A percentile compares a stretch with the other conserved stretches of the same genome.
phyloP scores from a whole-genome alignment of 1,140 invertebrate genomes.

The Drosophila mauritiana region DNA sequence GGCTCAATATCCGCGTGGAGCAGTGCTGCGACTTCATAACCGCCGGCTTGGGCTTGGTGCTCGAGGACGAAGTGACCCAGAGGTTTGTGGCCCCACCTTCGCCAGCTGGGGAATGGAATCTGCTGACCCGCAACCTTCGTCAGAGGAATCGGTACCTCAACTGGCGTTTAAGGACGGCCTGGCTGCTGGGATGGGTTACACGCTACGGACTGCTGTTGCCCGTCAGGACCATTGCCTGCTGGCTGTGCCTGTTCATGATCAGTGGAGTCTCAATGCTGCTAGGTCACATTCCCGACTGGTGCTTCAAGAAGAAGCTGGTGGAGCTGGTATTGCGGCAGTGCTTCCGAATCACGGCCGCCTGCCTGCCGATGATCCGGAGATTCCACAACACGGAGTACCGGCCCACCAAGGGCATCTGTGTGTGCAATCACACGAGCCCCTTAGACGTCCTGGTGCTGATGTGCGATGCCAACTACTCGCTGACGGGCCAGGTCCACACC shows the following conservation, averaged over 20 bases:
- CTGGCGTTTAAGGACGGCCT: slow-evolving; percentile 26
- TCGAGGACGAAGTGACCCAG: slow-evolving; percentile 67
- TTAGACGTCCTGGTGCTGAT: slow-evolving; percentile 62
- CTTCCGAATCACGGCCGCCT: slow-evolving; percentile 44
- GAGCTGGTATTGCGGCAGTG: slow-evolving; percentile 28
- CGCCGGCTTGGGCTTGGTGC: slow-evolving; percentile 35
- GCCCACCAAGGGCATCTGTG: slow-evolving; percentile 52
- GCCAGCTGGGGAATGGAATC: slow-evolving; percentile 44
- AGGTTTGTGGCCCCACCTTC: slow-evolving; percentile 42
- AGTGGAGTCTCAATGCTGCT: slow-evolving; percentile 26
- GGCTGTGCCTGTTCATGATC: slow-evolving; percentile 43
- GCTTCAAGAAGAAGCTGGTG: slow-evolving; percentile 29
- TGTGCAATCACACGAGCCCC: slow-evolving; percentile 65
- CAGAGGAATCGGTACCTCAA: slow-evolving; percentile 16
- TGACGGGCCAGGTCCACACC: slow-evolving; percentile 60
- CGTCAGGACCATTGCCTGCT: slow-evolving; percentile 16
- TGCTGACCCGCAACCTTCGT: slow-evolving; percentile 54
- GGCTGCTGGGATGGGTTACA: slow-evolving; percentile 31
- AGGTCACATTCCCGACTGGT: slow-evolving; percentile 42
- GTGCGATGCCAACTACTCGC: slow-evolving; percentile 62
- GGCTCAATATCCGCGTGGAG: slow-evolving; percentile 25
- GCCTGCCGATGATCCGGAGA: slow-evolving; percentile 48
- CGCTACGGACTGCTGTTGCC: slow-evolving; percentile 54
- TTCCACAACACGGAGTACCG: slow-evolving; percentile 48
- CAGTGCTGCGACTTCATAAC: slow-evolving; percentile 39